Percentiles rank a stretch among this genome's conserved stretches.
Evolutionary conservation across 2,888 invertebrate genomes (phyloP).

Genomic region (Rhingia campestris): DNA sequence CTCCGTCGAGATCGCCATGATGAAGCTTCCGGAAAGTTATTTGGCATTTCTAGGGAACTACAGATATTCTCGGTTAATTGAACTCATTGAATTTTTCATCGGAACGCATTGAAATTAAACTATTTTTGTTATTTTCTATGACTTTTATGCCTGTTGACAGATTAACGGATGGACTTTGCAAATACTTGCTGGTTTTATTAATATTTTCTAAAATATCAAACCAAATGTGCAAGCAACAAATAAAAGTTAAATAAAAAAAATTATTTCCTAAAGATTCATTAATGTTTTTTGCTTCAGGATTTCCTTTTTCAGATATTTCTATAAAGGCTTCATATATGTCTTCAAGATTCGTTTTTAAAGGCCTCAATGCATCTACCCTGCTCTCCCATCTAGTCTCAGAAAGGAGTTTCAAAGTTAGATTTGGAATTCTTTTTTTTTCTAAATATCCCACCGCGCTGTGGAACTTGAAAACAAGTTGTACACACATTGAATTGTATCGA

Average conservation of each 20-base stretch:
- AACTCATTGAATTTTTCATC: slow-evolving; percentile 17
- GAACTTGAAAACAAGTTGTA: not conserved
- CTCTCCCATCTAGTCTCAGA: slow-evolving; percentile 25
- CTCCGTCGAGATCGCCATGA: slow-evolving; percentile 5
- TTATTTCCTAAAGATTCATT: slow-evolving; percentile 35
- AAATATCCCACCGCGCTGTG: not conserved
- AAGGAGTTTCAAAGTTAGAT: slow-evolving; percentile 22
- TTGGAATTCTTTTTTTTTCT: not conserved
- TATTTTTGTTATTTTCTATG: too few species aligned
- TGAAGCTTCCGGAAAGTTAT: not conserved
- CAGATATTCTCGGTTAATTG: slow-evolving; percentile 1
- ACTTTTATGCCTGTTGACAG: too few species aligned
- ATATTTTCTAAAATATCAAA: slow-evolving; percentile 40
- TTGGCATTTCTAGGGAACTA: slow-evolving; percentile 19
- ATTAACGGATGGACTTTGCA: too few species aligned
- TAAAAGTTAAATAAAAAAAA: slow-evolving; percentile 36
- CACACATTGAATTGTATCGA: slow-evolving; percentile 39
- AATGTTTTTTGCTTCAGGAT: slow-evolving; percentile 10
- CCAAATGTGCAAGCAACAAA: slow-evolving; percentile 34
- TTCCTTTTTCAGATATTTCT: slow-evolving; percentile 22
- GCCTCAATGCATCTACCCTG: slow-evolving; percentile 30
- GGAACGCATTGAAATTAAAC: slow-evolving; percentile 28
- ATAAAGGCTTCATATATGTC: slow-evolving; percentile 27
- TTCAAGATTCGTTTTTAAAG: slow-evolving; percentile 17
- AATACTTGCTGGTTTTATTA: slow-evolving; percentile 26